A percentile compares a stretch with the other conserved stretches of the same genome.
Conservation (phyloP, 2,797 vertebrate species). For the Lagorchestes hirsutus region DNA sequence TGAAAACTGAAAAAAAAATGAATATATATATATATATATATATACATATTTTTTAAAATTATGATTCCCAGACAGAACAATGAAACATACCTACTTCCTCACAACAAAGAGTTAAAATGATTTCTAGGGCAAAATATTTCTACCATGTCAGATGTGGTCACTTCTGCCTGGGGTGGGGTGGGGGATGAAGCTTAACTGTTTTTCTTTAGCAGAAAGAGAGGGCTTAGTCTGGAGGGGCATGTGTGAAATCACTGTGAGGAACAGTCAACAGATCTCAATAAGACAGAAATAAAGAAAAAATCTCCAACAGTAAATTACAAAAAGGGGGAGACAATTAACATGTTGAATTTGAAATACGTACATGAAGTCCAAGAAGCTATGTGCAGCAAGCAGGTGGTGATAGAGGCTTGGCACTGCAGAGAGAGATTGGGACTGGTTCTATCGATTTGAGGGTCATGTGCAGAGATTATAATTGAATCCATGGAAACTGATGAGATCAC, state of each 20-base stretch:
- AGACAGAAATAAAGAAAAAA: neutral
- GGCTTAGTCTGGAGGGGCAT: neutral
- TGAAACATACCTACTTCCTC: neutral
- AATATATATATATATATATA: neutral
- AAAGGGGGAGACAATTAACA: neutral
- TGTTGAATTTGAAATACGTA: neutral
- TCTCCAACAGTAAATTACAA: neutral
- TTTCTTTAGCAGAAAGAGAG: neutral
- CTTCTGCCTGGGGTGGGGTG: neutral
- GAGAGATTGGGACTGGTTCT: constrained; percentile 1
- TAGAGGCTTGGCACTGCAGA: neutral
- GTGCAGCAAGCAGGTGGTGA: neutral
- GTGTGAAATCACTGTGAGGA: neutral
- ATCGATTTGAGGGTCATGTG: constrained; percentile 4
- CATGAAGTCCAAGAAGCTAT: neutral
- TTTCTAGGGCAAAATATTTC: neutral
- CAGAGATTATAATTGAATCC: constrained; percentile 10
- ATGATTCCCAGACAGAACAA: neutral
- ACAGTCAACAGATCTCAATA: neutral
- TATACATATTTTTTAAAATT: neutral
- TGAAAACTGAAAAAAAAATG: neutral
- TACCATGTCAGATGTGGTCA: neutral
- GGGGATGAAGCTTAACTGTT: neutral
- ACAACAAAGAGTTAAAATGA: neutral
- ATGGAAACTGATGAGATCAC: constrained; percentile 9